Evolutionary conservation across 2,113 vertebrate genomes (phyloP).

Genomic region (Phyllopteryx taeniolatus): DNA sequence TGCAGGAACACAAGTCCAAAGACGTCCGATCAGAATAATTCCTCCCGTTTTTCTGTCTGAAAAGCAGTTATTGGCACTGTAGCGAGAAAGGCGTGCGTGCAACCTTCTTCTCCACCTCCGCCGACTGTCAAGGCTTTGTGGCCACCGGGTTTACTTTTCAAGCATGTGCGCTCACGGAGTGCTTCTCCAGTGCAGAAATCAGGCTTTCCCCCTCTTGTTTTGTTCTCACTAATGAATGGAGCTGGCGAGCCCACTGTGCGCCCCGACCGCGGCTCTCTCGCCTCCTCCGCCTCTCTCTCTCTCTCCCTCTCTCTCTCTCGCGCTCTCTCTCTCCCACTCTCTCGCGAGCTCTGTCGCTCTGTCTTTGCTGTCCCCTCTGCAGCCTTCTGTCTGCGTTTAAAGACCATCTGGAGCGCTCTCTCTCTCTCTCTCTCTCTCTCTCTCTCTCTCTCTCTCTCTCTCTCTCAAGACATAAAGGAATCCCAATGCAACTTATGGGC

Average conservation of each 20-base stretch:
- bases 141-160: slow-evolving; percentile 17
- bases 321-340: background rate
- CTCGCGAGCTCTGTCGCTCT: slow-evolving; percentile 24
- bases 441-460: slow-evolving; percentile 57
- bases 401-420: slow-evolving; percentile 78
- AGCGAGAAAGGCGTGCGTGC: slow-evolving; percentile 16
- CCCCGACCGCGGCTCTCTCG: slow-evolving; percentile 64
- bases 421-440: slow-evolving; percentile 61
- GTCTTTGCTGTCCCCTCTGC: slow-evolving; percentile 68
- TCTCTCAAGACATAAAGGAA: slow-evolving; percentile 29
- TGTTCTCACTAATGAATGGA: slow-evolving; percentile 61
- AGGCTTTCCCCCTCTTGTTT: slow-evolving; percentile 41
- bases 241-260: slow-evolving; percentile 59
- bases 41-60: background rate
- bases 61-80: slow-evolving; percentile 7
- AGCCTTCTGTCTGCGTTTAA: slow-evolving; percentile 81
- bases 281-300: slow-evolving; percentile 46
- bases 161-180: background rate
- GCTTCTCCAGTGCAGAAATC: slow-evolving; percentile 2
- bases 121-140: slow-evolving; percentile 48
- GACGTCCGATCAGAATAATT: slow-evolving; percentile 40
- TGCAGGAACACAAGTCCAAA: slow-evolving; percentile 31
- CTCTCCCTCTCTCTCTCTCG: slow-evolving; percentile 17
- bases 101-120: slow-evolving; percentile 41
- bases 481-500: background rate